These are phyloP conservation scores for Palythoa grandis DNA, from an alignment of 92 coral and sea anemone genomes.

Conservation along the genomic window DNA sequence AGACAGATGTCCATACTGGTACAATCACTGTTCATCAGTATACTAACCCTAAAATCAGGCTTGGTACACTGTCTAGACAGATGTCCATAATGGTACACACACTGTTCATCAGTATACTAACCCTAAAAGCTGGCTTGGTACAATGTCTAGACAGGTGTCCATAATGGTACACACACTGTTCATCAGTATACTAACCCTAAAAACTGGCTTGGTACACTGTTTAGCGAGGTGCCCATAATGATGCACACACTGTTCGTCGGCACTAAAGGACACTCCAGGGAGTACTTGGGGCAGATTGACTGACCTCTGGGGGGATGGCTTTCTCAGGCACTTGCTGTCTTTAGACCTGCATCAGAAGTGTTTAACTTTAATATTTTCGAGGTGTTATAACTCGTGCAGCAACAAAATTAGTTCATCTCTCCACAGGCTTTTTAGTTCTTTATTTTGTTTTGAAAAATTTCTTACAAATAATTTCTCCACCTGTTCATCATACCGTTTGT, in stretches of 20 bases:
- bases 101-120: not conserved
- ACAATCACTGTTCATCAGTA: not conserved
- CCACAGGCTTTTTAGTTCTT: too few relatives aligned
- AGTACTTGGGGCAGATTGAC: constrained; percentile 65
- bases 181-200: constrained; percentile 6
- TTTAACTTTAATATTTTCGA: too few relatives aligned
- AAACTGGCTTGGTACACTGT: constrained; percentile 82
- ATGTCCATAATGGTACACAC: not conserved
- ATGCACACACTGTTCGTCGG: constrained; percentile 90
- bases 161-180: not conserved
- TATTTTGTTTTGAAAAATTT: too few relatives aligned
- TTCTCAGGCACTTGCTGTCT: constrained; percentile 76
- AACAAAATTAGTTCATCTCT: too few relatives aligned
- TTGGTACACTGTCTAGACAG: constrained; percentile 81
- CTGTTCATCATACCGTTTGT: too few relatives aligned
- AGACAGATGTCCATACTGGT: constrained; percentile 20
- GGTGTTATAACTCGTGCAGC: too few relatives aligned
- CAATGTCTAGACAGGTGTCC: constrained; percentile 72
- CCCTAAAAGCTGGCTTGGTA: constrained; percentile 66
- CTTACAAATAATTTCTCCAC: too few relatives aligned
- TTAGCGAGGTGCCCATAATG: constrained; percentile 95
- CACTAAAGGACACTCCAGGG: constrained; percentile 86
- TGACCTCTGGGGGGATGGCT: constrained; percentile 46
- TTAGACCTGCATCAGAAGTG: constrained; percentile 55
- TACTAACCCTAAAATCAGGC: constrained; percentile 54